phyloP scores from a whole-genome alignment of 53 echinoderm and acorn worm species.

The Stichopus horrens region DNA sequence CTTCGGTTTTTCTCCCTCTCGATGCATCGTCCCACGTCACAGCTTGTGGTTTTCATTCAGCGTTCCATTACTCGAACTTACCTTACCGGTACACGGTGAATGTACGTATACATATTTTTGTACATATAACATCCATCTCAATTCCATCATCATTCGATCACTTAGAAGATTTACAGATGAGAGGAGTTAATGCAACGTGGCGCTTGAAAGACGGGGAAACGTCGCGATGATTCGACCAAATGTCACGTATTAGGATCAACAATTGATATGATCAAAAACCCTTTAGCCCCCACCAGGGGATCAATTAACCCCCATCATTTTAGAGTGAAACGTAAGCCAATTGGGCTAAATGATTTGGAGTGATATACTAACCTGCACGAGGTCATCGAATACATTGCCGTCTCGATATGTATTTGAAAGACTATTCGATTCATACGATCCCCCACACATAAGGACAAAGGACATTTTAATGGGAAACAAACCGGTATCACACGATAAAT shows the following conservation, averaged over 20 bases:
- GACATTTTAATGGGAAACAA: too few species aligned
- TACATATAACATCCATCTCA: background rate
- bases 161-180: constrained; percentile 4
- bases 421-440: too few species aligned
- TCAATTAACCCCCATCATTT: constrained; percentile 14
- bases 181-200: background rate
- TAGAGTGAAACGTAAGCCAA: constrained; percentile 27
- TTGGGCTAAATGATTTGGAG: constrained; percentile 34
- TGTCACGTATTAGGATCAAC: constrained; percentile 36
- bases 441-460: too few species aligned
- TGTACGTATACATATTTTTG: background rate
- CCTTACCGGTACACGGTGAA: background rate
- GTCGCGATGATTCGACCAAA: constrained; percentile 21
- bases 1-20: background rate
- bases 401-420: background rate
- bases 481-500: too few species aligned
- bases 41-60: constrained; percentile 23
- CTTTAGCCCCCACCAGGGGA: constrained; percentile 31
- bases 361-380: constrained; percentile 5
- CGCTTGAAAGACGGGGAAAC: background rate
- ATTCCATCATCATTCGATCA: background rate
- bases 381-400: background rate
- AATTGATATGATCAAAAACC: constrained; percentile 28
- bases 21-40: background rate
- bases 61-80: constrained; percentile 23